A percentile compares a stretch with the other conserved stretches of the same genome.
phyloP scores from a whole-genome alignment of 2,113 vertebrate species.

The Neotoma lepida region DNA sequence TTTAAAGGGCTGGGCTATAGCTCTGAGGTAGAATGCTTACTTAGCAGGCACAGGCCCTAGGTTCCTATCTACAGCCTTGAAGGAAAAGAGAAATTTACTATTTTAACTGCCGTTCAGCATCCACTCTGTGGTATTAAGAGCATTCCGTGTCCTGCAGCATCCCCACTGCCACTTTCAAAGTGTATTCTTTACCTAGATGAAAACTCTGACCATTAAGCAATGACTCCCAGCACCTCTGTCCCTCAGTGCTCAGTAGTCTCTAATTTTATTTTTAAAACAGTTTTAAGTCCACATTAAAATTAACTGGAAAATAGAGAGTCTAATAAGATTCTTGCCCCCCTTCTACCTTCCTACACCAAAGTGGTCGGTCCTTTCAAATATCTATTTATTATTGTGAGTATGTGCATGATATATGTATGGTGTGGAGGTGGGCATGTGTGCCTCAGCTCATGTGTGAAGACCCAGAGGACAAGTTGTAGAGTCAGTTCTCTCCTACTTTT shows the following conservation, averaged over 20 bases:
- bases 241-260: no score
- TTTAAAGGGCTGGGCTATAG: not conserved
- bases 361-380: not conserved
- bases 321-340: accelerated
- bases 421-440: not conserved
- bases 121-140: not conserved
- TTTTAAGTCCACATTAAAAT: not conserved
- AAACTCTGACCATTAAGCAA: not conserved
- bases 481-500: not conserved
- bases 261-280: not conserved
- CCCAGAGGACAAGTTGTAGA: not conserved
- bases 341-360: not conserved
- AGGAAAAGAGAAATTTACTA: not conserved
- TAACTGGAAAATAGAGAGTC: not conserved
- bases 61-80: not conserved
- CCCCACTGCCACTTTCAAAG: not conserved
- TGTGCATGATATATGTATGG: not conserved
- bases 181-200: not conserved
- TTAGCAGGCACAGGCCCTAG: not conserved
- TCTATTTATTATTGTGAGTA: not conserved
- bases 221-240: not conserved
- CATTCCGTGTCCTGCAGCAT: not conserved
- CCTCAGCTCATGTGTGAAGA: not conserved
- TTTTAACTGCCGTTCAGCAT: not conserved
- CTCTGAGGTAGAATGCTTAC: not conserved